Evolutionary conservation across 2,888 invertebrate species (phyloP).

Genomic region (Proisotoma minuta): DNA sequence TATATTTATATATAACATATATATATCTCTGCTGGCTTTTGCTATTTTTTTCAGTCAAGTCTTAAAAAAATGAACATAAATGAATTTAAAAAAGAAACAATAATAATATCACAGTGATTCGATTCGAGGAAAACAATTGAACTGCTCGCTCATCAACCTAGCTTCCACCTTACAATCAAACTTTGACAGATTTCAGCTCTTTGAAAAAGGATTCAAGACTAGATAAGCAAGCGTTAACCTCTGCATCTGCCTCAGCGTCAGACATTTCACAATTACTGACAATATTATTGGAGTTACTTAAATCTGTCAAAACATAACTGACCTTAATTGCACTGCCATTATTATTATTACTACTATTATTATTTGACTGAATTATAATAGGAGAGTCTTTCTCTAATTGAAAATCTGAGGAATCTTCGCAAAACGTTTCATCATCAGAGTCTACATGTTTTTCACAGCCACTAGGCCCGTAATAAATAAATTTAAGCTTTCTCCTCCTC

Average conservation of each 20-base stretch:
- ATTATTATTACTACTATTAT: constrained; percentile 9
- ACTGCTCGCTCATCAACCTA: too few relatives aligned
- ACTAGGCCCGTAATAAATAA: constrained; percentile 31
- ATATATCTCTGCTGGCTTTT: too few relatives aligned
- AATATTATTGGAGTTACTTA: not conserved
- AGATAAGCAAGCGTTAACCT: constrained; percentile 39
- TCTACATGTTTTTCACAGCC: constrained; percentile 12
- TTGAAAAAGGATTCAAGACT: constrained; percentile 45
- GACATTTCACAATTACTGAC: not conserved
- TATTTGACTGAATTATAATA: too few relatives aligned
- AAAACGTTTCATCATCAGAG: not conserved
- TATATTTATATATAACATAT: too few relatives aligned
- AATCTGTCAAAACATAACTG: constrained; percentile 1
- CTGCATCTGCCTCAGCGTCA: constrained; percentile 23
- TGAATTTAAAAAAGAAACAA: too few relatives aligned
- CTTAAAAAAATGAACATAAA: too few relatives aligned
- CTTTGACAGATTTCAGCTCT: constrained; percentile 42
- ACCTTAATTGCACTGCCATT: constrained; percentile 1
- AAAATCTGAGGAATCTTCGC: not conserved
- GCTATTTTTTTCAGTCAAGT: too few relatives aligned
- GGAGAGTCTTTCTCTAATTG: constrained; percentile 4
- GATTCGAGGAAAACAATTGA: too few relatives aligned
- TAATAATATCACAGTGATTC: too few relatives aligned
- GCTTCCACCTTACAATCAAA: constrained; percentile 14
- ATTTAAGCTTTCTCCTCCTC: constrained; percentile 39